Evolutionary conservation across 2,888 invertebrate species (phyloP), one percentile per base, ranked within the genome.

Genomic region (Eilema sororculum): DNA sequence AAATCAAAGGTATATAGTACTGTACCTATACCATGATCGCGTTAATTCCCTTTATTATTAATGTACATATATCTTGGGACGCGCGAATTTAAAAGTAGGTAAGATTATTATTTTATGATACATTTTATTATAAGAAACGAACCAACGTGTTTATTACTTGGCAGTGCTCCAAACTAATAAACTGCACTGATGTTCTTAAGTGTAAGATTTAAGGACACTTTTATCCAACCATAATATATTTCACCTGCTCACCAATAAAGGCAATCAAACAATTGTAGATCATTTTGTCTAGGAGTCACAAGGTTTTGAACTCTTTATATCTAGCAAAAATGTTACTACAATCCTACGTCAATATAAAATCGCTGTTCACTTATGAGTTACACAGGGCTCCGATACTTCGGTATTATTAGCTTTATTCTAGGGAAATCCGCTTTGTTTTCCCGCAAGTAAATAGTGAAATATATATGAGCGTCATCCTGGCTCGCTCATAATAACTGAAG

Each of bases 391-490:
- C 73, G 71, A 84, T 89, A 86, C 85, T 87, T 88, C 77, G 78
- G 82, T 78, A 86, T 89, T 89, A 91, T 90, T 89, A 89, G 86
- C 87, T 89, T 89, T 90, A 90, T 91, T 89, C 86, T 88, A 88
- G 87, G 84, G 82, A 87, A 88, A 91, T 90, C 90, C 86, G 87
- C 87, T 90, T 89, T 87, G 84, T 85, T 84, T 77, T 75, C 83
- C 81, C 80, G 81, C 81, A 82, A 87, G 86, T 86, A 88, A 92
- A 91, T 89, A 91, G 84, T 89, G 84, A 87, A 90, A 90, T 89
- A 89, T 87, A 90, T 87, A 90, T 85, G 84, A 89, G 85, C 84
- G 83, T 81, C 81, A 86, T 87, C 84, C 80, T 72, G 79, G 68
- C 65, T 73, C 80, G 52, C 71, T 73, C 46, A 52, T 68, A 68